Evolutionary conservation across 1,140 invertebrate species (phyloP), one percentile per base, ranked within the genome.

Genomic region (Zelostemma sp.): DNA sequence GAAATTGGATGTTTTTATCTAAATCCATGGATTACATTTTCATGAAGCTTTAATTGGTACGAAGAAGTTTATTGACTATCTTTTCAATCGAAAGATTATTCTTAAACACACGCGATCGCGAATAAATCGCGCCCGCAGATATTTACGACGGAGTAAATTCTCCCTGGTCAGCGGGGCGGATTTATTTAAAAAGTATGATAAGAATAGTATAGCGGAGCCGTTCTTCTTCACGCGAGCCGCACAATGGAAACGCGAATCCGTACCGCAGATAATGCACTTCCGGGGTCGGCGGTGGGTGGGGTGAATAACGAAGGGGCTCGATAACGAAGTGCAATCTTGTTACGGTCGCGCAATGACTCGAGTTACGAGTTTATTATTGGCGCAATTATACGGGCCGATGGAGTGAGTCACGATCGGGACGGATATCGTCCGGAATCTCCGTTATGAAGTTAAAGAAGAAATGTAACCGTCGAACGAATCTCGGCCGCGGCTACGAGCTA

Each of bases 221-320:
- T 55, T 43, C 43, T 33, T 62, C 43, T n/a, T n/a, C n/a, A 38
- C 45, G 33, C 54, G 31, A 61, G 62, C 56, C 28, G 49, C 50
- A 63, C 46, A 67, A 72, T 72, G 55, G 68, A 68, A 64, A 68
- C 53, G 56, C 35, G 68, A 69, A 68, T 72, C 65, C 60, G 46
- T n/a, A n/a, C n/a, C 45, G 31, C 49, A 64, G 76, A 73, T 73
- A 71, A 71, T 60, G 28, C 46, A 59, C 61, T 77, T 76, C 77
- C 75, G 72, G 77, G 38, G 54, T 73, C 72, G 72, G 61, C 74
- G 61, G 47, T 33, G 53, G 33, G 59, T 58, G 47, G 50, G 57
- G 60, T 59, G 55, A n/a, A n/a, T n/a, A n/a, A n/a, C n/a, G 25
- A 55, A 48, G 40, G 25, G 28, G 19, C 48, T 54, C 51, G 59